Percentiles rank a stretch among this genome's conserved stretches.
Conservation (phyloP, 2,888 invertebrate species). For the Drosophila borborema region DNA sequence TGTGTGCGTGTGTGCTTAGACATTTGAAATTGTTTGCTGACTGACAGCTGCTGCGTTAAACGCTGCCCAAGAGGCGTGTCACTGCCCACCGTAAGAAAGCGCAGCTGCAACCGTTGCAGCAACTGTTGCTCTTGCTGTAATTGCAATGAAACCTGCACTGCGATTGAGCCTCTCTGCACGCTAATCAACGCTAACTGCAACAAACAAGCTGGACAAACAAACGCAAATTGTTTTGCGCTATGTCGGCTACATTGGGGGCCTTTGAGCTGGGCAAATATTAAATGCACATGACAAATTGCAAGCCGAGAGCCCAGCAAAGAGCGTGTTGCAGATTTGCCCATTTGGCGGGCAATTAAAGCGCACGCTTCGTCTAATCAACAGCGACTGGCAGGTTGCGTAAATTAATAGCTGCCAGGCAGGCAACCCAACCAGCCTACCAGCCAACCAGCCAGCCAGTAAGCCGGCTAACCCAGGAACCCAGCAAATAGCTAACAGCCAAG, state of each 20-base stretch:
- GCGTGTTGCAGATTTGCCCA: conserved; percentile 79
- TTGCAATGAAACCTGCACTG: conserved; percentile 54
- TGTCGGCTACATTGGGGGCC: conserved; percentile 3
- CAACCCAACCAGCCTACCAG: conserved; percentile 22
- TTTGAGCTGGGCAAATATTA: conserved; percentile 63
- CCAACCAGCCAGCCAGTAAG: conserved; percentile 5
- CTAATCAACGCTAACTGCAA: conserved; percentile 82
- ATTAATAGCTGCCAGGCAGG: conserved; percentile 80
- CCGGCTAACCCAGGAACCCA: conserved; percentile 17
- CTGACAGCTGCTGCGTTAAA: conserved; percentile 70
- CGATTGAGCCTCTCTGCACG: conserved; percentile 54
- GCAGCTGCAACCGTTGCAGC: conserved; percentile 47
- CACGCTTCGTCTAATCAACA: conserved; percentile 81
- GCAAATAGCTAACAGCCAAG: not conserved
- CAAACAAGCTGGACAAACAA: conserved; percentile 81
- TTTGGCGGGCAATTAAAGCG: conserved; percentile 79
- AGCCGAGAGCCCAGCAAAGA: conserved; percentile 40
- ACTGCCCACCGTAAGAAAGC: conserved; percentile 36
- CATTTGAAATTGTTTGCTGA: conserved; percentile 80
- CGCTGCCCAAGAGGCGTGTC: conserved; percentile 61
- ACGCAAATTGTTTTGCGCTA: conserved; percentile 73
- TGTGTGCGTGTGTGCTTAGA: conserved; percentile 34
- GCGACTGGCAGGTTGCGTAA: conserved; percentile 79
- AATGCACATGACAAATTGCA: conserved; percentile 78
- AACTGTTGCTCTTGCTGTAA: conserved; percentile 46